These are phyloP conservation scores for Achroia grisella DNA, from an alignment of 1,140 invertebrate genomes.

Conservation along the genomic window DNA sequence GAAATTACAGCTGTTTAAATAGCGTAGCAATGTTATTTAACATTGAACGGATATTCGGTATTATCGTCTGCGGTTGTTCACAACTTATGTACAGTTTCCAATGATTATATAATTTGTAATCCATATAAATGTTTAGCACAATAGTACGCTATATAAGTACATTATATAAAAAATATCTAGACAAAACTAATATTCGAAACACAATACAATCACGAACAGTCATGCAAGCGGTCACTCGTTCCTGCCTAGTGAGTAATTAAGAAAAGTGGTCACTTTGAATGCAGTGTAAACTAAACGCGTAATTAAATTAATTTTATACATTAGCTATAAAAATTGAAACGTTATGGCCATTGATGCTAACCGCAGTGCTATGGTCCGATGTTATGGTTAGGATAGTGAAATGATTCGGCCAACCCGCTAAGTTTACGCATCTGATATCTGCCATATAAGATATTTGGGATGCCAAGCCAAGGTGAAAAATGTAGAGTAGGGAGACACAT, in stretches of 20 bases:
- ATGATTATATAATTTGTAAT: too few relatives aligned
- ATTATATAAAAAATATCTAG: background rate
- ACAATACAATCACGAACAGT: constrained; percentile 41
- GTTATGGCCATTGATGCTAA: constrained; percentile 58
- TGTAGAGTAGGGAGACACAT: constrained; percentile 48
- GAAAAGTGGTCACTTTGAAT: constrained; percentile 18
- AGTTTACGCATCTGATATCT: constrained; percentile 48
- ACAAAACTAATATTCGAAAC: constrained; percentile 18
- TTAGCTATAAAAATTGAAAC: constrained; percentile 18
- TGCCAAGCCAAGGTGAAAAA: constrained; percentile 62
- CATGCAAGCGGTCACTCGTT: constrained; percentile 34
- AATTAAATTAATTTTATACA: constrained; percentile 25
- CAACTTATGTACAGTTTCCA: too few relatives aligned
- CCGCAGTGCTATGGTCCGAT: constrained; percentile 49
- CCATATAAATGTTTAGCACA: too few relatives aligned
- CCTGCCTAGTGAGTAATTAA: constrained; percentile 8
- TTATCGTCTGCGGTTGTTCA: too few relatives aligned
- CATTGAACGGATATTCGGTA: too few relatives aligned
- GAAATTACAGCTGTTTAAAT: too few relatives aligned
- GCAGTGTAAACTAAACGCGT: constrained; percentile 26
- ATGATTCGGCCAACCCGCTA: constrained; percentile 29
- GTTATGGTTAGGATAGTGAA: constrained; percentile 44
- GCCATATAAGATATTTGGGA: constrained; percentile 64
- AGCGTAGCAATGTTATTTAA: too few relatives aligned
- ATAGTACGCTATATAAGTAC: too few relatives aligned